Conservation (phyloP, 2,113 vertebrate species). For the Polypterus senegalus region DNA sequence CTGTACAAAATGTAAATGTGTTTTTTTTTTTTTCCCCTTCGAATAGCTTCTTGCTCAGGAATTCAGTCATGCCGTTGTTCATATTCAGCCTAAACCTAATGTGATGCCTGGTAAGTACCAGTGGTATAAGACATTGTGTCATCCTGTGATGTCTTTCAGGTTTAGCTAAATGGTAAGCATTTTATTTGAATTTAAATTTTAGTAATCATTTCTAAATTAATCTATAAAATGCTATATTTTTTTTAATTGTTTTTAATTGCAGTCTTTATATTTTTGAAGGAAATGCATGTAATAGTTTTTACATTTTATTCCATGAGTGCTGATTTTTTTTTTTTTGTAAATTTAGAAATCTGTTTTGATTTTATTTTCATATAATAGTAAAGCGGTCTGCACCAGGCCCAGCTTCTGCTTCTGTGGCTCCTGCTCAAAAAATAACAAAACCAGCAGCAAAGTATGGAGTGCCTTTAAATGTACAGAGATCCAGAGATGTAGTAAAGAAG, state of each 20-base stretch:
- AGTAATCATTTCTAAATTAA: too few species aligned
- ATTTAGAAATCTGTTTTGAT: background rate
- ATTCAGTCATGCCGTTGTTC: constrained; percentile 66
- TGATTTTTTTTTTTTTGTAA: too few species aligned
- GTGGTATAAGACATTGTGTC: too few species aligned
- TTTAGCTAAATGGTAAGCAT: too few species aligned
- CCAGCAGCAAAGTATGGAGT: constrained; percentile 94
- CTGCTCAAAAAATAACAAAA: constrained; percentile 85
- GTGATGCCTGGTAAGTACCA: constrained; percentile 11
- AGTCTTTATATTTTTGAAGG: background rate
- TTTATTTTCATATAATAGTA: constrained; percentile 33
- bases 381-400: constrained; percentile 66
- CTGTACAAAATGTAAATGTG: too few species aligned
- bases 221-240: too few species aligned
- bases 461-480: constrained; percentile 73
- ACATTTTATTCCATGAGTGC: too few species aligned
- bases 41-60: constrained; percentile 85
- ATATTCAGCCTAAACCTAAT: constrained; percentile 51
- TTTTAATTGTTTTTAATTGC: background rate
- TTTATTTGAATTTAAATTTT: too few species aligned
- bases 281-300: background rate
- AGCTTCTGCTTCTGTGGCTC: constrained; percentile 34
- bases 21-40: constrained; percentile 1
- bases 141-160: too few species aligned
- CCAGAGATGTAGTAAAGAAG: constrained; percentile 56